phyloP scores from a whole-genome alignment of 2,888 invertebrate genomes.

The Leptopterna dolabrata region DNA sequence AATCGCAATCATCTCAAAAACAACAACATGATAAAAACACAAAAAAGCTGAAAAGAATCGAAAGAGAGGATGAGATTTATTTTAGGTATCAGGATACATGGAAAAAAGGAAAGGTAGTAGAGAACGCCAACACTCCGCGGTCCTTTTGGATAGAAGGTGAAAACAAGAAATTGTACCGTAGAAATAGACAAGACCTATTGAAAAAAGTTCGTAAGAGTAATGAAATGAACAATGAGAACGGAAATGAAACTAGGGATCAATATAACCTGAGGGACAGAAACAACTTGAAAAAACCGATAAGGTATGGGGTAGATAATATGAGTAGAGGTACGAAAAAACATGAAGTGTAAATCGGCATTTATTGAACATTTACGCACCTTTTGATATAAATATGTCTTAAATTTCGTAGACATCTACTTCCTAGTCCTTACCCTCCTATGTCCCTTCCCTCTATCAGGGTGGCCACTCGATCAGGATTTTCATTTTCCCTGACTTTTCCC shows the following conservation, averaged over 20 bases:
- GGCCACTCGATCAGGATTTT: no score
- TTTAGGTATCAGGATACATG: no score
- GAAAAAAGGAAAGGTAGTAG: neutral
- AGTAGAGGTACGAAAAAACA: no score
- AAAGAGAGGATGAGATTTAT: no score
- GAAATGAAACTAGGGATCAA: neutral
- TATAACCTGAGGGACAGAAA: slow-evolving; percentile 18
- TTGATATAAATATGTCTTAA: no score
- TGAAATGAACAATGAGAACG: neutral
- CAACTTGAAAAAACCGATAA: neutral
- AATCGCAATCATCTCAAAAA: neutral
- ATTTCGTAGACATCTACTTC: no score
- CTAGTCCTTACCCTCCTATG: no score
- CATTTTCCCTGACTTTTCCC: no score
- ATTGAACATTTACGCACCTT: no score
- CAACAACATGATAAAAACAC: neutral
- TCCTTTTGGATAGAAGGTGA: neutral
- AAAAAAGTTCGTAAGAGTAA: neutral
- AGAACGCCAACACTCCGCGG: neutral
- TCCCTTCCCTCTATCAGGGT: no score
- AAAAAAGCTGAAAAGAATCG: neutral
- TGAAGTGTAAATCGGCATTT: no score
- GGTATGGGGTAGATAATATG: neutral
- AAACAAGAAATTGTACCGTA: neutral
- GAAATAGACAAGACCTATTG: neutral